A percentile compares a stretch with the other conserved stretches of the same genome.
Evolutionary conservation across 2,113 vertebrate genomes (phyloP).

Genomic region (Protomyctophum bolini): DNA sequence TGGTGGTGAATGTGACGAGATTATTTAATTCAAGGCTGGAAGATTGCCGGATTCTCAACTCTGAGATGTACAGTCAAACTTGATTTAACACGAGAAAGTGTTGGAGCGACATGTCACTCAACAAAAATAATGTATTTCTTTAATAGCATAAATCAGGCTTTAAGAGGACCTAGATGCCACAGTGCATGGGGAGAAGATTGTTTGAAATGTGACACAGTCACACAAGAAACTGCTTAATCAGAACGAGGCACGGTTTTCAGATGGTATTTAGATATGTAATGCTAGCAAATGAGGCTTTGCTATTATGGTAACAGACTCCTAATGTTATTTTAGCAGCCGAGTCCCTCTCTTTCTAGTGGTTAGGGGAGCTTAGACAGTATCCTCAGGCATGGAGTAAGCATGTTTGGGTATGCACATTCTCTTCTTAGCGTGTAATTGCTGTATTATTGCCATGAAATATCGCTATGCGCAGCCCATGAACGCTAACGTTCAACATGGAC

Average conservation of each 20-base stretch:
- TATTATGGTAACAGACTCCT: slow-evolving; percentile 62
- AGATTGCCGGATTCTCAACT: background rate
- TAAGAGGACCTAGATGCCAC: background rate
- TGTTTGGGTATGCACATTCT: slow-evolving; percentile 58
- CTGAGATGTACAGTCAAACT: background rate
- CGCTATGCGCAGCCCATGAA: slow-evolving; percentile 35
- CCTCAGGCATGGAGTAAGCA: slow-evolving; percentile 55
- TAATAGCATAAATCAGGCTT: background rate
- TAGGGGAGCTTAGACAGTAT: slow-evolving; percentile 61
- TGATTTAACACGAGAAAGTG: no score
- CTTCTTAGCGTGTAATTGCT: slow-evolving; percentile 58
- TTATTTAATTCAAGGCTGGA: slow-evolving; percentile 14
- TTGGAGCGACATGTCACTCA: no score
- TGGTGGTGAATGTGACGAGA: slow-evolving; percentile 5
- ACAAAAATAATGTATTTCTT: no score
- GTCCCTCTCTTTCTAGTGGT: slow-evolving; percentile 60
- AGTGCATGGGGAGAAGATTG: slow-evolving; percentile 8
- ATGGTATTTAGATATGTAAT: slow-evolving; percentile 78
- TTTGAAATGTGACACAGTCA: slow-evolving; percentile 47
- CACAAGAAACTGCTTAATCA: slow-evolving; percentile 56
- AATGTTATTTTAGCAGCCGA: slow-evolving; percentile 67
- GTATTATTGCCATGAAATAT: slow-evolving; percentile 68
- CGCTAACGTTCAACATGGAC: slow-evolving; percentile 39
- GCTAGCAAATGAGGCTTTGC: slow-evolving; percentile 67
- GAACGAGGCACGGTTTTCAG: slow-evolving; percentile 71